Conservation (phyloP, 2,888 invertebrate species). For the Melanostoma scalare region DNA sequence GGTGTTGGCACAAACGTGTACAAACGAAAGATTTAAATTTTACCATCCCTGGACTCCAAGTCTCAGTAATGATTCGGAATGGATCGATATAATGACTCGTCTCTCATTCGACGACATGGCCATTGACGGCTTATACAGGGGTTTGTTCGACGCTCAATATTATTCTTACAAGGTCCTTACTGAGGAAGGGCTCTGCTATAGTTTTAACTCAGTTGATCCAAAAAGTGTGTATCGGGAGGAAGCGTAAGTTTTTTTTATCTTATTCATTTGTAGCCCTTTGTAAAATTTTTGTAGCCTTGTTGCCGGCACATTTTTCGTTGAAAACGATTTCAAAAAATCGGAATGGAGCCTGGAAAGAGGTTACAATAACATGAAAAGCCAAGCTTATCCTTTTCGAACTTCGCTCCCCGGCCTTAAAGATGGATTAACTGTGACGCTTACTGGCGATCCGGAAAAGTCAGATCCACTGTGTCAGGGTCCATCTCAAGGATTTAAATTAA, state of each 20-base stretch:
- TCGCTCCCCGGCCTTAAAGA: not conserved
- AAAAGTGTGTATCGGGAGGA: not conserved
- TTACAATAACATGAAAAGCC: not conserved
- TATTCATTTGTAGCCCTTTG: too few relatives aligned
- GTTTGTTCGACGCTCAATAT: not conserved
- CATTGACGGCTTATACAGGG: not conserved
- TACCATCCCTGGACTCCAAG: too few relatives aligned
- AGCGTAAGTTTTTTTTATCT: not conserved
- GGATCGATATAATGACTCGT: not conserved
- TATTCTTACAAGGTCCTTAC: not conserved
- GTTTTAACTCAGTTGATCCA: not conserved
- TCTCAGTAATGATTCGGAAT: too few relatives aligned
- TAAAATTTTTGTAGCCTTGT: not conserved
- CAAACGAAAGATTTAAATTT: too few relatives aligned
- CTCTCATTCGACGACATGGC: not conserved
- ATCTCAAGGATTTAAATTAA: not conserved
- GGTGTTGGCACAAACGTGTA: too few relatives aligned
- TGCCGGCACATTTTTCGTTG: too few relatives aligned
- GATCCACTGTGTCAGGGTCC: not conserved
- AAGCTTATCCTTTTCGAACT: not conserved
- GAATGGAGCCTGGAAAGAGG: slow-evolving; percentile 1
- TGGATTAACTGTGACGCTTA: not conserved
- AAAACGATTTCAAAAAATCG: too few relatives aligned
- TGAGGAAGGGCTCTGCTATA: slow-evolving; percentile 4
- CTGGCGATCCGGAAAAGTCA: too few relatives aligned